Evolutionary conservation across 2,888 invertebrate genomes (phyloP).

Genomic region (Eudemis profundana): DNA sequence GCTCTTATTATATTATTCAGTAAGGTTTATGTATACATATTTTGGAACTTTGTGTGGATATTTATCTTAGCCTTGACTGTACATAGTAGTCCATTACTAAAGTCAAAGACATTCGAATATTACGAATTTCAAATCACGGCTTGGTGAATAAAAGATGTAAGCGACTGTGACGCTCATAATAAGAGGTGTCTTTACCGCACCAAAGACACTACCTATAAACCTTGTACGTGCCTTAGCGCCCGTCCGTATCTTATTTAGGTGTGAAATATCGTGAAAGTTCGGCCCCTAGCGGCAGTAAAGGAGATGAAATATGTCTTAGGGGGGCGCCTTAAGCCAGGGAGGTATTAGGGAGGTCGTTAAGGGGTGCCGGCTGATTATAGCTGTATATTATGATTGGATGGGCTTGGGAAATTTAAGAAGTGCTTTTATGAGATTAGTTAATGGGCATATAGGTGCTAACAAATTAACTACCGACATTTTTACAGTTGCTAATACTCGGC

Average conservation of each 20-base stretch:
- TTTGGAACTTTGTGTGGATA: too few species aligned
- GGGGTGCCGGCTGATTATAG: not conserved
- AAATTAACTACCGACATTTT: too few species aligned
- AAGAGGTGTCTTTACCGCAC: not conserved
- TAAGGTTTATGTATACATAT: too few species aligned
- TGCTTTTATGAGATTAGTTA: not conserved
- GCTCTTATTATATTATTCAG: too few species aligned
- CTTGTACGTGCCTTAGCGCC: slow-evolving; percentile 29
- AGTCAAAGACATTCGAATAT: not conserved
- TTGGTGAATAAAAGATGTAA: not conserved
- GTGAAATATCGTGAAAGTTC: slow-evolving; percentile 80
- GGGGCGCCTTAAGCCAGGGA: slow-evolving; percentile 52
- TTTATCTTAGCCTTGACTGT: too few species aligned
- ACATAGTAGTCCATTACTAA: too few species aligned
- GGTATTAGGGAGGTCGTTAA: slow-evolving; percentile 43
- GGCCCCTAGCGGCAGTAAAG: slow-evolving; percentile 71
- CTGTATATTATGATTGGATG: slow-evolving; percentile 10
- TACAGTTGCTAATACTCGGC: too few species aligned
- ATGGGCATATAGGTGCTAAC: too few species aligned
- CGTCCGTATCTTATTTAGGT: slow-evolving; percentile 63
- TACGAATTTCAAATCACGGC: not conserved
- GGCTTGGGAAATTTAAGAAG: slow-evolving; percentile 21
- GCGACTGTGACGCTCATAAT: not conserved
- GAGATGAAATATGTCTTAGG: slow-evolving; percentile 84
- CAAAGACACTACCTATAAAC: slow-evolving; percentile 3